Evolutionary conservation across 2,888 invertebrate genomes (phyloP).

Genomic region (Dynastes grantii): DNA sequence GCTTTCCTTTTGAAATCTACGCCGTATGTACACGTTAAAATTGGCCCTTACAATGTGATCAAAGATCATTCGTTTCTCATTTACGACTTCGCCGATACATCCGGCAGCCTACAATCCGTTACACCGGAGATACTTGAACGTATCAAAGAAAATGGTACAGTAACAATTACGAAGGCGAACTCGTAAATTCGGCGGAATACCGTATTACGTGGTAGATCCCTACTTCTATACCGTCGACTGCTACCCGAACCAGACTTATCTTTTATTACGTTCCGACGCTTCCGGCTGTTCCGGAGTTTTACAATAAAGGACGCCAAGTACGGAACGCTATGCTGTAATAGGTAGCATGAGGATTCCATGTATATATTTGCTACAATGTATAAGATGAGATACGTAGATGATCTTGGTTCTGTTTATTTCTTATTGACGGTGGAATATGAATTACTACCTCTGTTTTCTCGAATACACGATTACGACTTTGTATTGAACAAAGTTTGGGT

Average conservation of each 20-base stretch:
- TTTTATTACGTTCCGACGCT: constrained; percentile 29
- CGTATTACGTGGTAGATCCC: neutral
- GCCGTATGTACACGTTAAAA: neutral
- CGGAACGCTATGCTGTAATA: neutral
- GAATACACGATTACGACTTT: no score
- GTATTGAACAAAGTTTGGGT: no score
- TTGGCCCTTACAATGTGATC: neutral
- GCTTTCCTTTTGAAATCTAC: neutral
- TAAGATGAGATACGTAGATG: neutral
- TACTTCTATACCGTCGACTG: neutral
- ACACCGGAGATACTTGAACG: neutral
- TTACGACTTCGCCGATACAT: constrained; percentile 15
- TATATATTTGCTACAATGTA: constrained; percentile 30
- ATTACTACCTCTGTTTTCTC: neutral
- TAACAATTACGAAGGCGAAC: constrained; percentile 23
- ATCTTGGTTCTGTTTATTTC: constrained; percentile 16
- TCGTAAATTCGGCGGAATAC: constrained; percentile 28
- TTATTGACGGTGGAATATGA: constrained; percentile 20
- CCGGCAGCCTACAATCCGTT: constrained; percentile 5
- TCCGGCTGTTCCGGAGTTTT: constrained; percentile 26
- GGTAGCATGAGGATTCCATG: neutral
- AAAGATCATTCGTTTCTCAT: constrained; percentile 1
- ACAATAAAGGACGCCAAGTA: constrained; percentile 25
- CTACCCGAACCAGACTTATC: constrained; percentile 23
- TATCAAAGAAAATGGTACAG: neutral